Conservation (phyloP, 2,888 invertebrate genomes). For the Tipula lateralis region DNA sequence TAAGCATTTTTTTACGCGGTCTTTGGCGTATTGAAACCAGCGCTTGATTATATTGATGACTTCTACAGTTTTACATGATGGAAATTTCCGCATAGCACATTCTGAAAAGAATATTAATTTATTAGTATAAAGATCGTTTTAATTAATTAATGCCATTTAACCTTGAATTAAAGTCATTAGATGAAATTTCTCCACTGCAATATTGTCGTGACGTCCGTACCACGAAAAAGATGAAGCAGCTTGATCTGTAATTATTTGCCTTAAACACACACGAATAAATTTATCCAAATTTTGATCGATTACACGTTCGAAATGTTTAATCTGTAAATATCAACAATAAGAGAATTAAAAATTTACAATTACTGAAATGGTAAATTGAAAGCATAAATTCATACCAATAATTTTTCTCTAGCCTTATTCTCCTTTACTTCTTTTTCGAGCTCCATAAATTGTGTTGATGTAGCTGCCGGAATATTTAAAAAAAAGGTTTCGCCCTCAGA, state of each 20-base stretch:
- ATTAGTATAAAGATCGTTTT: background rate
- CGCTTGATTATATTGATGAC: background rate
- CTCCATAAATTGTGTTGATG: no score
- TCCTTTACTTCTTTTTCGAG: no score
- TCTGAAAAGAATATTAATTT: background rate
- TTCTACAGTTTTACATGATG: background rate
- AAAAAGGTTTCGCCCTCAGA: no score
- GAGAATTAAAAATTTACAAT: no score
- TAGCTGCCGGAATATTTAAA: no score
- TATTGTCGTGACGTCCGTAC: background rate
- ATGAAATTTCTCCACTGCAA: background rate
- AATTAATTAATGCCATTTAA: no score
- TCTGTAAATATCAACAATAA: no score
- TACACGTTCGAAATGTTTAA: background rate
- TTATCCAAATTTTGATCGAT: background rate
- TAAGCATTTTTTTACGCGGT: background rate
- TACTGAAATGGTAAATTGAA: no score
- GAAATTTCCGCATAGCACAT: background rate
- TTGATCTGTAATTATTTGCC: background rate
- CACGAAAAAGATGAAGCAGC: background rate
- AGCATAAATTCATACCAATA: no score
- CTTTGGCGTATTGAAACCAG: background rate
- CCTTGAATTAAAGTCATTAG: background rate
- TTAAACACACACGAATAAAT: background rate
- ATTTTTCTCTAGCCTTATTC: no score